Evolutionary conservation across 2,113 vertebrate species (phyloP).

Genomic region (Plestiodon gilberti): DNA sequence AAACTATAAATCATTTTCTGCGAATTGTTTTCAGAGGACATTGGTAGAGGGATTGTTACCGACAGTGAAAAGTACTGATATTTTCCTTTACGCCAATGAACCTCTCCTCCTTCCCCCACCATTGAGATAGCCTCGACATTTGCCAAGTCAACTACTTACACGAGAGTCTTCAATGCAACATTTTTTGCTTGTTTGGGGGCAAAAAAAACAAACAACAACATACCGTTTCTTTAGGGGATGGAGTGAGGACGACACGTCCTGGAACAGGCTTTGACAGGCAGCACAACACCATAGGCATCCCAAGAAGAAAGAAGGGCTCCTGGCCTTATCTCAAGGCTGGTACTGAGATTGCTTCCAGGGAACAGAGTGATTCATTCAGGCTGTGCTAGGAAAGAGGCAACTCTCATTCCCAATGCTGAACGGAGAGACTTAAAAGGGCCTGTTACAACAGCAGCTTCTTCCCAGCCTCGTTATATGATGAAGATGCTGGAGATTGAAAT

Average conservation of each 20-base stretch:
- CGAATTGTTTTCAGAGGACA: not conserved
- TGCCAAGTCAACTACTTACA: not conserved
- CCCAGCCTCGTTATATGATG: too few relatives aligned
- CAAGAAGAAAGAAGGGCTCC: not conserved
- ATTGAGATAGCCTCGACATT: not conserved
- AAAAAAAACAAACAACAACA: too few relatives aligned
- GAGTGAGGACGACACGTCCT: not conserved
- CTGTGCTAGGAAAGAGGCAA: slow-evolving; percentile 35
- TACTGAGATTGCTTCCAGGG: not conserved
- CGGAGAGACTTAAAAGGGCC: too few relatives aligned
- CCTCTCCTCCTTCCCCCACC: fast-evolving
- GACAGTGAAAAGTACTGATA: not conserved
- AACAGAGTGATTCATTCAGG: slow-evolving; percentile 49
- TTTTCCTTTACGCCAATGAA: not conserved
- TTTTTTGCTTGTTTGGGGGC: not conserved
- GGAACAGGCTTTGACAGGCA: not conserved
- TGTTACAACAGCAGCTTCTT: too few relatives aligned
- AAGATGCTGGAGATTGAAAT: too few relatives aligned
- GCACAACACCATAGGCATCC: not conserved
- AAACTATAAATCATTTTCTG: not conserved
- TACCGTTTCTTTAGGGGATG: not conserved
- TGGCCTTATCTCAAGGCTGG: not conserved
- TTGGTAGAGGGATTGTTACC: fast-evolving
- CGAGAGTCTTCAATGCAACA: not conserved
- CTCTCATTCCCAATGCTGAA: too few relatives aligned